A percentile compares a stretch with the other conserved stretches of the same genome.
Conservation (phyloP, 1,140 invertebrate genomes). For the Drosophila ironensis region DNA sequence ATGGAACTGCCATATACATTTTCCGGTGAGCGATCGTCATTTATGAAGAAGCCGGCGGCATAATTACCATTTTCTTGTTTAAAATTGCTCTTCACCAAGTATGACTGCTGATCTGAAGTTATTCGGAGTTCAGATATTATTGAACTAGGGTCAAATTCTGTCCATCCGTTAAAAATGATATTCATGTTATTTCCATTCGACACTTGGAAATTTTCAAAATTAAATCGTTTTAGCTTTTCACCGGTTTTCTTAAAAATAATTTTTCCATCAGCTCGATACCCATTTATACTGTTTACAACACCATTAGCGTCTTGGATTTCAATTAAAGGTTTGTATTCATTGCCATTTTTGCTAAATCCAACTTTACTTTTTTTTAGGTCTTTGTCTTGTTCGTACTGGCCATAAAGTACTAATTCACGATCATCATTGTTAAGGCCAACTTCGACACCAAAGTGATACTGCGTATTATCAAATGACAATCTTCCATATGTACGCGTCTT, state of each 20-base stretch:
- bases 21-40: conserved; percentile 50
- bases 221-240: conserved; percentile 83
- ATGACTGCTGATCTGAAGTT: conserved; percentile 42
- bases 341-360: conserved; percentile 85
- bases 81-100: conserved; percentile 53
- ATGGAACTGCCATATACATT: conserved; percentile 59
- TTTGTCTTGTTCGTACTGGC: conserved; percentile 84
- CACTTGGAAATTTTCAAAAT: conserved; percentile 84
- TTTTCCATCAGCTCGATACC: conserved; percentile 84
- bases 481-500: conserved; percentile 52
- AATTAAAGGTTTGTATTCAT: conserved; percentile 87
- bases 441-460: conserved; percentile 59
- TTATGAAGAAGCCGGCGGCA: conserved; percentile 56
- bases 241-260: conserved; percentile 83
- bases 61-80: conserved; percentile 55
- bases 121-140: conserved; percentile 51
- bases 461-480: conserved; percentile 52
- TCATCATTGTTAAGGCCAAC: conserved; percentile 63
- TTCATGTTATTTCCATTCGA: conserved; percentile 81
- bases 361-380: conserved; percentile 85
- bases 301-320: conserved; percentile 85
- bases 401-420: conserved; percentile 67
- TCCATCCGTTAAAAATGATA: conserved; percentile 83
- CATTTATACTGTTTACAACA: conserved; percentile 81
- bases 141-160: conserved; percentile 32